These are phyloP conservation scores for Hippoglossus hippoglossus DNA, from an alignment of 2,797 vertebrate genomes.

Conservation along the genomic window DNA sequence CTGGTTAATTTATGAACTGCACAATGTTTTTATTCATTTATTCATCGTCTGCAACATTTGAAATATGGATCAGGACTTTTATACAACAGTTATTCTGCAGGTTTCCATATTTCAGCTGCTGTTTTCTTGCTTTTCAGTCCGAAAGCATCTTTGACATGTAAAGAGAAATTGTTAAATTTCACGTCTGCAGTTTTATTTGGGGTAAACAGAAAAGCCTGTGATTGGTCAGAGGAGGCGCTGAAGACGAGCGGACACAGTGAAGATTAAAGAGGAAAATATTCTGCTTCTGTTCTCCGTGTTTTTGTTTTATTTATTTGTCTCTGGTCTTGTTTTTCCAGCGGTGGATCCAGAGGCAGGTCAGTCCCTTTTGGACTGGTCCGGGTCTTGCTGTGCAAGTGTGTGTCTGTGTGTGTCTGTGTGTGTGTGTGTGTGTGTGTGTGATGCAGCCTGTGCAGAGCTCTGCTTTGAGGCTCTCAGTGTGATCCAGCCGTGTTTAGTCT, in stretches of 20 bases:
- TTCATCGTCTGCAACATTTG: too few relatives aligned
- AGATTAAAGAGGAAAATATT: constrained; percentile 14
- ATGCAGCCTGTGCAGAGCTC: constrained; percentile 31
- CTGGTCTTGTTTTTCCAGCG: constrained; percentile 39
- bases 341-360: constrained; percentile 66
- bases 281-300: neutral
- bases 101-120: neutral
- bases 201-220: neutral
- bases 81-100: neutral
- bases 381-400: constrained; percentile 19
- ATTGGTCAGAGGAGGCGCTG: neutral
- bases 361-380: constrained; percentile 31
- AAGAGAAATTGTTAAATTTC: neutral
- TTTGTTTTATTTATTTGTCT: constrained; percentile 30
- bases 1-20: neutral
- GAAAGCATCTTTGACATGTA: neutral
- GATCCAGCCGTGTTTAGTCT: constrained; percentile 77
- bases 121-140: too few relatives aligned
- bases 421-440: constrained; percentile 17
- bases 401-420: neutral
- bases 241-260: neutral
- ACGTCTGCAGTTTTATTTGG: neutral
- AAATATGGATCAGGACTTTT: neutral
- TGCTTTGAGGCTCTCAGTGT: constrained; percentile 72
- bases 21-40: too few relatives aligned